A percentile compares a stretch with the other conserved stretches of the same genome.
phyloP scores from a whole-genome alignment of 2,888 invertebrate genomes.

The Euzetes globulus region DNA sequence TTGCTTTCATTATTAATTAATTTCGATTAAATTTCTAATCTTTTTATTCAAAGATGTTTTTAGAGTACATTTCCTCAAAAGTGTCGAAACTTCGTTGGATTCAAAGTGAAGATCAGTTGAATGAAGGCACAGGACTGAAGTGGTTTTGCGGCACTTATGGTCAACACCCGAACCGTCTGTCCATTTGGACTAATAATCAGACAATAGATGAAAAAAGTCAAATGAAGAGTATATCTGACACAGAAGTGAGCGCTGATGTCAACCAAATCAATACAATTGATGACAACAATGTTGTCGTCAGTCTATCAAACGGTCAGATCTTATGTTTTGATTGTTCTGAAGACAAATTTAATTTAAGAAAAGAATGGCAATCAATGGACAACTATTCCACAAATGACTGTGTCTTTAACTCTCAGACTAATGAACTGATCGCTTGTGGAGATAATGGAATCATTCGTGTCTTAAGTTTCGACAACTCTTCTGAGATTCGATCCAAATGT shows the following conservation, averaged over 20 bases:
- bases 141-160: constrained; percentile 17
- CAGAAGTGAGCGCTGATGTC: neutral
- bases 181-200: constrained; percentile 1
- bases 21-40: neutral
- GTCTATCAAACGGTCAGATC: constrained; percentile 12
- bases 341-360: neutral
- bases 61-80: neutral
- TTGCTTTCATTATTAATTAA: neutral
- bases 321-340: neutral
- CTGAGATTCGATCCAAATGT: neutral
- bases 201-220: neutral
- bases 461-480: constrained; percentile 20
- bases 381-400: neutral
- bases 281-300: neutral
- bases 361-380: constrained; percentile 8
- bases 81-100: constrained; percentile 10
- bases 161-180: neutral
- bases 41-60: neutral
- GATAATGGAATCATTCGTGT: constrained; percentile 27
- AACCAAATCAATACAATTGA: neutral
- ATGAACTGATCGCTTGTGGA: constrained; percentile 35
- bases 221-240: neutral
- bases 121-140: neutral
- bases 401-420: neutral
- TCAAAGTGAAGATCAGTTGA: neutral